A percentile compares a stretch with the other conserved stretches of the same genome.
Conservation (phyloP, 2,113 vertebrate genomes). For the Nothobranchius kuhntae region DNA sequence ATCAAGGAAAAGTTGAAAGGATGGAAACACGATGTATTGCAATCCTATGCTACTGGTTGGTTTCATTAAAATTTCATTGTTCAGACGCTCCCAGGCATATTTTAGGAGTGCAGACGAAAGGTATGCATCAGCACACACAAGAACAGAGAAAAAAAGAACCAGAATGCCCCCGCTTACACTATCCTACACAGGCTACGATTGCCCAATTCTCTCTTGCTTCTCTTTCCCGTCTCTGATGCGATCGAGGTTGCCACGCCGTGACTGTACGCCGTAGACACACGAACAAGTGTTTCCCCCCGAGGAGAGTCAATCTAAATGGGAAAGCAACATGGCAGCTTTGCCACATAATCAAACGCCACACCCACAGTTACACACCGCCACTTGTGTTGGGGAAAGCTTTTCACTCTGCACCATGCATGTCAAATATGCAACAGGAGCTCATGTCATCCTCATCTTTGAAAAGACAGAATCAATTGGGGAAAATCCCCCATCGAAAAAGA, state of each 20-base stretch:
- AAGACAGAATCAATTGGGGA: background rate
- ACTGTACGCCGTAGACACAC: conserved; percentile 57
- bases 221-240: conserved; percentile 57
- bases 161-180: conserved; percentile 20
- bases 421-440: conserved; percentile 20
- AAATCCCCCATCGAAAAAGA: background rate
- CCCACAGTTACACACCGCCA: conserved; percentile 48
- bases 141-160: conserved; percentile 29
- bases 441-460: conserved; percentile 2
- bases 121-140: conserved; percentile 59
- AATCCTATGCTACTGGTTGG: conserved; percentile 48
- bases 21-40: conserved; percentile 36
- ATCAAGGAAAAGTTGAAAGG: conserved; percentile 20
- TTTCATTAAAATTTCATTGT: conserved; percentile 59
- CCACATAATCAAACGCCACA: conserved; percentile 70
- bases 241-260: conserved; percentile 72
- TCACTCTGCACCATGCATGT: conserved; percentile 20
- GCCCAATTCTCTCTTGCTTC: conserved; percentile 25
- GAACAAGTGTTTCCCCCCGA: conserved; percentile 67
- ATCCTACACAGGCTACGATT: conserved; percentile 35
- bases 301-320: conserved; percentile 68
- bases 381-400: conserved; percentile 33
- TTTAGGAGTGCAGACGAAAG: conserved; percentile 33
- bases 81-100: conserved; percentile 51
- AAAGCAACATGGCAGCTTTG: conserved; percentile 71